These are phyloP conservation scores for Caradrina clavipalpis DNA, from an alignment of 2,888 invertebrate genomes.

Conservation along the genomic window DNA sequence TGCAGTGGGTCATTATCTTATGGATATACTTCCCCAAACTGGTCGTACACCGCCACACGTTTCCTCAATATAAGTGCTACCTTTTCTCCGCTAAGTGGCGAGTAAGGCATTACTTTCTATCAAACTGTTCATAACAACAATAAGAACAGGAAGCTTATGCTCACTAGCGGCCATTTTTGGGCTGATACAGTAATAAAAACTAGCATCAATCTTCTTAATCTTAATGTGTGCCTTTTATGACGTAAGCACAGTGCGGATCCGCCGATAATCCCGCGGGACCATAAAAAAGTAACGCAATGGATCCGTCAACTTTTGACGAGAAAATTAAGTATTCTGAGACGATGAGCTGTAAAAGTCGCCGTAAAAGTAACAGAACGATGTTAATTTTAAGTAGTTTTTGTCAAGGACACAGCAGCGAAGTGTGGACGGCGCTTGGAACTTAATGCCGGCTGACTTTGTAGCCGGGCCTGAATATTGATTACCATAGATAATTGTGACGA, in stretches of 20 bases:
- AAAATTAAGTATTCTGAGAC: conserved; percentile 58
- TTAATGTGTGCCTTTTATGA: conserved; percentile 56
- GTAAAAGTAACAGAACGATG: conserved; percentile 49
- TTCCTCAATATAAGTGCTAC: too few relatives aligned
- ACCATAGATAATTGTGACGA: not conserved
- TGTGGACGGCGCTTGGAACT: conserved; percentile 34
- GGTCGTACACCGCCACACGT: too few relatives aligned
- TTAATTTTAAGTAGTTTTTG: conserved; percentile 59
- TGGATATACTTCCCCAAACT: not conserved
- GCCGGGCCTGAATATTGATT: conserved; percentile 23
- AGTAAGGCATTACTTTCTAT: conserved; percentile 5
- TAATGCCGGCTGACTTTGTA: conserved; percentile 14
- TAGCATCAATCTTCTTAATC: conserved; percentile 54
- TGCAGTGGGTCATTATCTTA: too few relatives aligned
- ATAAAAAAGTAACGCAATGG: conserved; percentile 54
- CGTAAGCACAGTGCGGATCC: conserved; percentile 39
- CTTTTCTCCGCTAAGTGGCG: not conserved
- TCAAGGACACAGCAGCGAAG: conserved; percentile 47
- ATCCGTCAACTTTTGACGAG: conserved; percentile 57
- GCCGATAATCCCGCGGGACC: conserved; percentile 37
- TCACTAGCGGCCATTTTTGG: conserved; percentile 20
- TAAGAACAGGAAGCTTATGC: conserved; percentile 15
- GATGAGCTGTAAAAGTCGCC: conserved; percentile 58
- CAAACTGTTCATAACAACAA: not conserved
- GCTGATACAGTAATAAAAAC: conserved; percentile 40